A percentile compares a stretch with the other conserved stretches of the same genome.
Conservation (phyloP, 1,140 invertebrate species). For the Bombus huntii region DNA sequence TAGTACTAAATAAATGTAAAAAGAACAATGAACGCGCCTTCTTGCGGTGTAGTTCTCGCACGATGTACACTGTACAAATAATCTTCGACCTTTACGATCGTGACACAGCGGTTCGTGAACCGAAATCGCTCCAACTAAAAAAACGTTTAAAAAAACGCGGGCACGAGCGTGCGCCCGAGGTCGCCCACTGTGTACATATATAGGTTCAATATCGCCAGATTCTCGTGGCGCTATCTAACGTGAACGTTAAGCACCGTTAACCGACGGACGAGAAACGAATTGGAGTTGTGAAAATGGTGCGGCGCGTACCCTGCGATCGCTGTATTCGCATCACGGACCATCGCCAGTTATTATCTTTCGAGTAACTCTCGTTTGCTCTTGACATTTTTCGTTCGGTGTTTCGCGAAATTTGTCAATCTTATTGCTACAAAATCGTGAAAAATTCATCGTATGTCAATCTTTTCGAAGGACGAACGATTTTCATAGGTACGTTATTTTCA, state of each 20-base stretch:
- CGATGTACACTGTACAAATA: not conserved
- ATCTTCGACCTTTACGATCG: not conserved
- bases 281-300: too few species aligned
- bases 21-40: not conserved
- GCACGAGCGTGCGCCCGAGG: too few species aligned
- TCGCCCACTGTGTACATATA: too few species aligned
- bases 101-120: not conserved
- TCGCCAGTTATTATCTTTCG: constrained; percentile 1
- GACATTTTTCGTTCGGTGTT: not conserved
- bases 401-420: not conserved
- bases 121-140: accelerated
- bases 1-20: not conserved
- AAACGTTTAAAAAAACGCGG: not conserved
- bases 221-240: constrained; percentile 22
- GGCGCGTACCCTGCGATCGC: too few species aligned
- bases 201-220: not conserved
- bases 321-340: too few species aligned
- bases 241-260: not conserved
- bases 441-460: too few species aligned
- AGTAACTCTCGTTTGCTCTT: not conserved
- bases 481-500: too few species aligned
- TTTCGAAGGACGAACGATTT: too few species aligned
- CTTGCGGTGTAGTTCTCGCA: not conserved
- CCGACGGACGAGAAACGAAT: not conserved
- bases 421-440: too few species aligned